A percentile compares a stretch with the other conserved stretches of the same genome.
Conservation (phyloP, 2,113 vertebrate genomes). For the Phrynosoma platyrhinos region DNA sequence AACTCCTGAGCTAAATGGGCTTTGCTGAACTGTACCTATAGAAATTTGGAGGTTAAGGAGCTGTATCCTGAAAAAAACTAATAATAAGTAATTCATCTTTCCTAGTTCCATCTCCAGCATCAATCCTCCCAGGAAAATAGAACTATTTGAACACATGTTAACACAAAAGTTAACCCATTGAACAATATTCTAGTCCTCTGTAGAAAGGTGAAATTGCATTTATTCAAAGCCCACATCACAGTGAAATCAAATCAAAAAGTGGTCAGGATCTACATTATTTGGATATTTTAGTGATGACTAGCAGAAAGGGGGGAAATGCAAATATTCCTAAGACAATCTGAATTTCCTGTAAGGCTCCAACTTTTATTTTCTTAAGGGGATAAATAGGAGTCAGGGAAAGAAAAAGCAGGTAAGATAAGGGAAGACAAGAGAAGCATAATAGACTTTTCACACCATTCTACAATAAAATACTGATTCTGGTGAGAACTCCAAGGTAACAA, state of each 20-base stretch:
- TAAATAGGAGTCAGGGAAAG: no score
- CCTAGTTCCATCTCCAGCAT: not conserved
- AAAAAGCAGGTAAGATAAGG: not conserved
- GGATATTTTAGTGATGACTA: not conserved
- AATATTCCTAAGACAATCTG: not conserved
- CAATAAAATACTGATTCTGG: no score
- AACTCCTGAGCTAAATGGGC: not conserved
- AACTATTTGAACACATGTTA: not conserved
- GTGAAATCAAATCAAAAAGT: not conserved
- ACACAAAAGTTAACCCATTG: not conserved
- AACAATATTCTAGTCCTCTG: no score
- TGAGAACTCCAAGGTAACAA: no score
- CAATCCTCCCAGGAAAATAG: not conserved
- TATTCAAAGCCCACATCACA: not conserved
- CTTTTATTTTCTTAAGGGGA: not conserved
- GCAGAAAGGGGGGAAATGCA: not conserved
- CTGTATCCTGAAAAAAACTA: not conserved
- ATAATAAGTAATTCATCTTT: not conserved
- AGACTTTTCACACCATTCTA: no score
- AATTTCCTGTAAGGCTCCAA: not conserved
- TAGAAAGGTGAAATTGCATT: not conserved
- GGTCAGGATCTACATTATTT: not conserved
- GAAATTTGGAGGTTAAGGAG: not conserved
- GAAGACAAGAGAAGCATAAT: not conserved
- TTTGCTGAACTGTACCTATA: not conserved